Evolutionary conservation across 2,888 invertebrate genomes (phyloP), one percentile per base, ranked within the genome.

Genomic region (Eupelmus urozonus): DNA sequence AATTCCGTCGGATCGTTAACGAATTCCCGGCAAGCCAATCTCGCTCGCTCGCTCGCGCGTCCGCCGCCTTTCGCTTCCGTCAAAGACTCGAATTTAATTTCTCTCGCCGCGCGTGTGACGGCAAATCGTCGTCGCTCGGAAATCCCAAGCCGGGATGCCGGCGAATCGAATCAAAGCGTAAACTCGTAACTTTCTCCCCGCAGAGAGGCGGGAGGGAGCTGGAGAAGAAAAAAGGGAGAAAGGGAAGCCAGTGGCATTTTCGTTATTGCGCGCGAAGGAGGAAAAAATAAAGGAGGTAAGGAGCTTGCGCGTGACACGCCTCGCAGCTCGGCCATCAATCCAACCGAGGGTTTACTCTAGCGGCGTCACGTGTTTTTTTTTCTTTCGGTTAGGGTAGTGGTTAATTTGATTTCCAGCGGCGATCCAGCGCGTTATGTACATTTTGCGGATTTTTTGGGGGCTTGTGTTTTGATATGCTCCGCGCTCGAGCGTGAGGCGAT

Each of bases 51-150:
- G 82, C 82, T 82, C n/a, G n/a, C n/a, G n/a, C n/a, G n/a, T n/a
- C n/a, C n/a, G n/a, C n/a, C n/a, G n/a, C n/a, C 81, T 60, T 20
- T 75, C 80, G 78, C 81, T 81, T 80, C 81, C 82, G 85, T 86
- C 87, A 88, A 88, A 88, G 86, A 85, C 85, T 86, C 84, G 85
- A 85, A 87, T 88, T 89, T 88, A 88, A 89, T 89, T 88, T 87
- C 86, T 86, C 82, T 20, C 2, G 78, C 76, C 76, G 45, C 65
- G 16, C 18, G 79, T 80, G 79, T 76, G 79, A 83, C 82, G 82
- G 82, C 81, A 80, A 79, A 77, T 80, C 78, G 69, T 70, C 76
- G 82, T 81, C 60, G 18, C 13, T 40, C 34, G 34, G 80, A 83
- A 84, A 82, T 84, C 84, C 82, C 81, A n/a, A n/a, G n/a, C n/a